Base-by-base conservation (phyloP, 2,797 vertebrate genomes). In the Smutsia temminckii region DNA sequence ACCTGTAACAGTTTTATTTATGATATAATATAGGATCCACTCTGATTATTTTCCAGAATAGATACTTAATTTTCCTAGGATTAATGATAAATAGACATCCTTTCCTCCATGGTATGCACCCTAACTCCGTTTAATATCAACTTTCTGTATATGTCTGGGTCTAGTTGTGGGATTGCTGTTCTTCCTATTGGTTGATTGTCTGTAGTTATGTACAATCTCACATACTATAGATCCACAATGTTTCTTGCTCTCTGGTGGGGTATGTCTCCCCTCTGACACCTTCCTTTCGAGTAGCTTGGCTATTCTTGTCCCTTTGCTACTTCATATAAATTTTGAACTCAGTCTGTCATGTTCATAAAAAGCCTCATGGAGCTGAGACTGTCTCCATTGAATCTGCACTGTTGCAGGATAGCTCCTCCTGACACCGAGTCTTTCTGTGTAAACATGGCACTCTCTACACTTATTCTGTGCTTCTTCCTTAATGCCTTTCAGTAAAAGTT, bases 361-460 rank as follows among this genome's bases (percentile, higher is more conserved):
- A 46, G 34, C 59, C 71, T 53, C 51, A 8, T 3, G 8, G 9
- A 21, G n/a, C 8, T 2, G 29, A 18, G 37, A 46, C 5, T 25
- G 37, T 55, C 20, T 66, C 40, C 2, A 2, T 1, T 23, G 25
- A 1, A 3, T 12, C 51, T 12, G 0, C 3, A 1, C n/a, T 2
- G 32, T 7, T 16, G 0, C 1, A 57, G 72, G 18, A 8, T 1
- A 21, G 7, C 23, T 2, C 49, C 0, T 8, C 8, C 1, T 5
- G 49, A 4, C 14, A 20, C 23, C 1, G 21, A 0, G 66, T 21
- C 53, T 27, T 32, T 85, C 53, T 29, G 25, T 12, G 1, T 21
- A 16, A 37, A 17, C 32, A 0, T 1, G 0, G 6, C 6, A 7
- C n/a, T 25, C 68, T 0, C 9, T 42, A 3, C 21, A 2, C 21